Base-by-base conservation (phyloP, 2,113 vertebrate genomes). In the Labeo catla region DNA sequence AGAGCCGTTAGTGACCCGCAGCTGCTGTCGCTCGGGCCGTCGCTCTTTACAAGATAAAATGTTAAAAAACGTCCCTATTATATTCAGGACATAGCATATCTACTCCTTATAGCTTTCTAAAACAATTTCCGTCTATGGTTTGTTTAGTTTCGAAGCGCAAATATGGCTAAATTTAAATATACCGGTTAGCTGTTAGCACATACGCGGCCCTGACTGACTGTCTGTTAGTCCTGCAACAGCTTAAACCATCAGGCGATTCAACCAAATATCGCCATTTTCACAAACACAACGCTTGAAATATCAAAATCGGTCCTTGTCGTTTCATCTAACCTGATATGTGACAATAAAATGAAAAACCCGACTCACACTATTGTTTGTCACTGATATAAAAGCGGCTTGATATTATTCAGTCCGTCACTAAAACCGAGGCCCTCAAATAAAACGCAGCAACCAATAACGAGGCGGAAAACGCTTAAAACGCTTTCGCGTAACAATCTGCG, bases 341-440 rank as follows among this genome's bases (percentile, higher is more conserved):
- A 34, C 47, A 10, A 16, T n/a, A 8, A 16, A 52, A 47, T n/a
- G 5, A 52, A 49, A 70, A 49, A 11, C 19, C 23, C 16, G 73
- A 86, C 54, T 86, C 72, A 82, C 81, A 54, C 61, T 80, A 84
- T 87, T 86, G 87, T 90, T 83, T 72, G 49, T 61, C 84, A 88
- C 68, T 72, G 68, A 52, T 57, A 61, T 81, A 49, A 49, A 81
- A 65, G 59, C 79, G 23, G 81, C 61, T 73, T 86, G 66, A 57
- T 82, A 54, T 70, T 86, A 70, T 83, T 23, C 61, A 73, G 72
- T 70, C 54, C 79, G 81, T 82, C 81, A 70, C 81, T 47, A 45
- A 87, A 80, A 45, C 83, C 15, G 77, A 90, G 87, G 87, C 89
- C 89, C 77, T 78, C 72, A 6, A 47, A 79, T 43, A 82, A 76